Evolutionary conservation across 2,113 vertebrate species (phyloP).

Genomic region (Natator depressus): DNA sequence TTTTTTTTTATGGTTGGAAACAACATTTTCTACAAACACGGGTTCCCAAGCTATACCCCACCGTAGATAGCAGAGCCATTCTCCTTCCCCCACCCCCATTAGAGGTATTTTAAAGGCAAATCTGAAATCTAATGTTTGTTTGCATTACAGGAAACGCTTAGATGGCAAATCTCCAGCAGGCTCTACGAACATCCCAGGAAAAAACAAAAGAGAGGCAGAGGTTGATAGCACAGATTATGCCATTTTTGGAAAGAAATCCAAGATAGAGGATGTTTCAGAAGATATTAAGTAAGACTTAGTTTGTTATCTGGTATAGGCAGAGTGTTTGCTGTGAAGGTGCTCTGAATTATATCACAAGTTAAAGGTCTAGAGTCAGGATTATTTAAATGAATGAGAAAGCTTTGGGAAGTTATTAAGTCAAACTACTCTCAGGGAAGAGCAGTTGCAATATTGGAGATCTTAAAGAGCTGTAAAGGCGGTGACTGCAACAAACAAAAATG

Average conservation of each 20-base stretch:
- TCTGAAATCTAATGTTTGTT: fast-evolving
- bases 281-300: conserved; percentile 86
- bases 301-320: fast-evolving
- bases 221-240: conserved; percentile 78
- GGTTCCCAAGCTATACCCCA: neutral
- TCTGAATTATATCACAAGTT: neutral
- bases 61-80: fast-evolving
- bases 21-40: neutral
- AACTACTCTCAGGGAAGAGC: neutral
- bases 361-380: neutral
- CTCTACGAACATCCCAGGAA: conserved; percentile 35
- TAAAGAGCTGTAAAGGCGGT: neutral
- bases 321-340: neutral
- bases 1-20: neutral
- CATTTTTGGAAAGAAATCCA: conserved; percentile 85
- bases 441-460: neutral
- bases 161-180: conserved; percentile 70
- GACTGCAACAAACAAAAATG: neutral
- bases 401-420: neutral
- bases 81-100: fast-evolving
- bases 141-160: conserved; percentile 76
- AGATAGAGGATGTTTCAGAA: conserved; percentile 82
- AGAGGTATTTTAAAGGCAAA: no score
- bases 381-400: neutral
- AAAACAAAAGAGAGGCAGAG: conserved; percentile 83